phyloP scores from a whole-genome alignment of 2,888 invertebrate genomes.

The Lycocerus yunnanus region DNA sequence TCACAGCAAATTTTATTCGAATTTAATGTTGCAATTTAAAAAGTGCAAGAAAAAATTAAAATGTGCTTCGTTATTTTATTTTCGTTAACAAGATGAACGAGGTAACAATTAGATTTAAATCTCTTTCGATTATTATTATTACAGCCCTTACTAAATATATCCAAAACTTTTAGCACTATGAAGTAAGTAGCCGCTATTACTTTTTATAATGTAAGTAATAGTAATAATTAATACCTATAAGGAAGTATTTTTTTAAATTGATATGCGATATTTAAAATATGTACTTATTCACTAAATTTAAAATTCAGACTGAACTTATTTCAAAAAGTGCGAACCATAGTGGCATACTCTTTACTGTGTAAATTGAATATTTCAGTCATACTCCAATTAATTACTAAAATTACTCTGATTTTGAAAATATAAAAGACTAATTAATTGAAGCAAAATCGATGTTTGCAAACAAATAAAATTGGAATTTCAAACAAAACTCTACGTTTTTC shows the following conservation, averaged over 20 bases:
- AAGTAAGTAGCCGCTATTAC: neutral
- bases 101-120: neutral
- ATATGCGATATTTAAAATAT: slow-evolving; percentile 52
- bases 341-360: neutral
- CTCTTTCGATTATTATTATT: neutral
- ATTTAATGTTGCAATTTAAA: neutral
- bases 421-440: neutral
- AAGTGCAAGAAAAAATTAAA: slow-evolving; percentile 1
- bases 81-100: neutral
- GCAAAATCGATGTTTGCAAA: neutral
- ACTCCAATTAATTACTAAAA: neutral
- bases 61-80: neutral
- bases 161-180: neutral
- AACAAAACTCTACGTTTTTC: neutral
- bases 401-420: neutral
- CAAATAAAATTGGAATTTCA: neutral
- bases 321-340: neutral
- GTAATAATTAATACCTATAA: neutral
- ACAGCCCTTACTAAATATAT: neutral
- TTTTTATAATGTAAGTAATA: neutral
- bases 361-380: neutral
- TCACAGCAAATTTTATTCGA: slow-evolving; percentile 8
- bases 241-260: slow-evolving; percentile 33
- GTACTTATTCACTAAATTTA: slow-evolving; percentile 37
- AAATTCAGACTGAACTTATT: neutral